A percentile compares a stretch with the other conserved stretches of the same genome.
phyloP scores from a whole-genome alignment of 2,797 vertebrate species.

The Hoplostethus atlanticus region DNA sequence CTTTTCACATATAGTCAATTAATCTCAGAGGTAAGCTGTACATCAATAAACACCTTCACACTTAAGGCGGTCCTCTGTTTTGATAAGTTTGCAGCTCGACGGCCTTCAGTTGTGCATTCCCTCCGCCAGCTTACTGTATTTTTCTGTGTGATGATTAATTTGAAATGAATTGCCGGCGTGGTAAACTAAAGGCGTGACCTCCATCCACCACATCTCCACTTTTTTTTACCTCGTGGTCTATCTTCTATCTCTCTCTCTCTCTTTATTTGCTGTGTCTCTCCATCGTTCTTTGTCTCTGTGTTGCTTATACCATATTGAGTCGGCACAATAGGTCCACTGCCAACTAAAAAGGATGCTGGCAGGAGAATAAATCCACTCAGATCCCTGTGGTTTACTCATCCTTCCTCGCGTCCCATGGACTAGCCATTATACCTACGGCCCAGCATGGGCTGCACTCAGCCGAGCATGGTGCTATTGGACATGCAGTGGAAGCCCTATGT shows the following conservation, averaged over 20 bases:
- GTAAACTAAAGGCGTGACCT: too few species aligned
- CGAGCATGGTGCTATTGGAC: conserved; percentile 66
- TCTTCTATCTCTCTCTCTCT: conserved; percentile 1
- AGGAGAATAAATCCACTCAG: conserved; percentile 98
- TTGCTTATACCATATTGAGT: conserved; percentile 90
- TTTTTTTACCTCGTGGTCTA: background rate
- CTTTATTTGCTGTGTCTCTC: conserved; percentile 29
- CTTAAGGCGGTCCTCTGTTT: conserved; percentile 3
- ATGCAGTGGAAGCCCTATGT: conserved; percentile 78
- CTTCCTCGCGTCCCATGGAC: conserved; percentile 73
- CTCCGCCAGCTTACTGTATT: background rate
- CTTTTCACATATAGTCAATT: conserved; percentile 53
- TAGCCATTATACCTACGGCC: conserved; percentile 55
- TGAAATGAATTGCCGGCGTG: too few species aligned
- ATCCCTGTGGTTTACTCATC: conserved; percentile 98
- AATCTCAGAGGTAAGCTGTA: conserved; percentile 39
- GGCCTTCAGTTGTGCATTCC: conserved; percentile 29
- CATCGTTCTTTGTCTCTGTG: conserved; percentile 84
- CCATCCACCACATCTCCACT: too few species aligned
- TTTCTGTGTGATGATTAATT: background rate
- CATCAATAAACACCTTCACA: conserved; percentile 11
- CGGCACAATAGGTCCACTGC: conserved; percentile 88
- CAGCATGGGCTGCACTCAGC: conserved; percentile 71
- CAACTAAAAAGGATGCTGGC: conserved; percentile 94
- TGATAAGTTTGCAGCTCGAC: conserved; percentile 13